Evolutionary conservation across 2,888 invertebrate genomes (phyloP).

Genomic region (Nowickia ferox): DNA sequence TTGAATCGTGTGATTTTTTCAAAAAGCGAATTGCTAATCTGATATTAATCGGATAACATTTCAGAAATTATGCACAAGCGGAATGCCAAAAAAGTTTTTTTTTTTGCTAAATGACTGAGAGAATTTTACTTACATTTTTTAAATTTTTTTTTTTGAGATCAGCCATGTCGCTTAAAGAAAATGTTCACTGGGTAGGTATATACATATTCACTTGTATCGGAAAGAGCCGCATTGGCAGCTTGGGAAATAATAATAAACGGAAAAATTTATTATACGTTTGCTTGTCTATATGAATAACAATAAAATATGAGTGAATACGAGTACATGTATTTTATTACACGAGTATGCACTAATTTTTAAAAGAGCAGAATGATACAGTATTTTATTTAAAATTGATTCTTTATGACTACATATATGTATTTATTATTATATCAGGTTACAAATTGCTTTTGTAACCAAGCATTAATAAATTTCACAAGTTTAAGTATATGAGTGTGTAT

Average conservation of each 20-base stretch:
- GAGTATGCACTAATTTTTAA: neutral
- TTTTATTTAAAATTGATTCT: conserved; percentile 23
- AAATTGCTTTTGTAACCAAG: conserved; percentile 36
- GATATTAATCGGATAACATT: too few relatives aligned
- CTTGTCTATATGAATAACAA: neutral
- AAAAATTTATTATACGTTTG: neutral
- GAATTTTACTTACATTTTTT: too few relatives aligned
- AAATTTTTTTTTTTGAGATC: too few relatives aligned
- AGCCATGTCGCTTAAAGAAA: too few relatives aligned
- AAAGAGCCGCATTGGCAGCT: conserved; percentile 33
- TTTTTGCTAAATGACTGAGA: too few relatives aligned
- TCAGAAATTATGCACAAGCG: too few relatives aligned
- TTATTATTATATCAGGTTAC: conserved; percentile 48
- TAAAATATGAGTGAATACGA: neutral
- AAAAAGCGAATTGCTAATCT: too few relatives aligned
- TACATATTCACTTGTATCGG: neutral
- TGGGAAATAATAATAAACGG: conserved; percentile 34
- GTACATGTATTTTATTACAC: conserved; percentile 1
- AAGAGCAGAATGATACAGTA: neutral
- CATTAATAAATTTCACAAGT: neutral
- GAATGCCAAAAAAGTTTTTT: too few relatives aligned
- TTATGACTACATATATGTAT: conserved; percentile 1
- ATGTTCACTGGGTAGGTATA: neutral
- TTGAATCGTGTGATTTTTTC: too few relatives aligned
- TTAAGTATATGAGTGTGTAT: neutral